Base-by-base conservation (phyloP, 2,797 vertebrate genomes). In the Gallirallus australis region DNA sequence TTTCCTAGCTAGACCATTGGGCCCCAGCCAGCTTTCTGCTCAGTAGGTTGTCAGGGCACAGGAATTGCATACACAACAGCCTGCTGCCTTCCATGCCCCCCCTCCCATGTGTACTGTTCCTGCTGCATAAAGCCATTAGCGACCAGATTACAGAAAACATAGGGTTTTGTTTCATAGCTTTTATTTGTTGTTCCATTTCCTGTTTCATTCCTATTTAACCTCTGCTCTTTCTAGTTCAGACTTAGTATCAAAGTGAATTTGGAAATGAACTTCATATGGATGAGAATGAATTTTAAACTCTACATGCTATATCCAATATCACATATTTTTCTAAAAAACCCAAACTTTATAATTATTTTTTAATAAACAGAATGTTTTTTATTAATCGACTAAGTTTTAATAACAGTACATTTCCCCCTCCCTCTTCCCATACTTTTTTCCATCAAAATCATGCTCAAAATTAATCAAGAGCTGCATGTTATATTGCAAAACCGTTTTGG, bases 161-260 rank as follows among this genome's bases (percentile, higher is more conserved):
- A 87, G 91, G 81, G 80, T 40, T 95, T 97, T 92, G 57, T 94
- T 96, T 94, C 77, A 80, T 90, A 94, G 56, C 28, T 97, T 97
- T 97, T 97, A 97, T 97, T 97, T 97, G 97, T 97, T 97, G 96
- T 97, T 97, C 96, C 97, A 97, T 97, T 97, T 97, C 97, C 97
- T 97, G 96, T 95, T 95, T 90, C 94, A 94, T 97, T 96, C 70
- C 86, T 92, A 89, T 90, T 96, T 96, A 96, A 95, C 89, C 90
- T 96, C 93, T 96, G 91, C 63, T 84, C 59, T 88, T 93, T 91
- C 88, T 93, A 84, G 83, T 86, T 94, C 68, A 92, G 93, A 93
- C 59, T 27, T 89, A 79, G 50, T 94, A 93, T 96, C 94, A 96
- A 97, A 96, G 93, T 80, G 75, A 96, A 95, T 96, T 96, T 94